Base-by-base conservation (phyloP, 2,888 invertebrate species). In the Eustalomyia histrio region DNA sequence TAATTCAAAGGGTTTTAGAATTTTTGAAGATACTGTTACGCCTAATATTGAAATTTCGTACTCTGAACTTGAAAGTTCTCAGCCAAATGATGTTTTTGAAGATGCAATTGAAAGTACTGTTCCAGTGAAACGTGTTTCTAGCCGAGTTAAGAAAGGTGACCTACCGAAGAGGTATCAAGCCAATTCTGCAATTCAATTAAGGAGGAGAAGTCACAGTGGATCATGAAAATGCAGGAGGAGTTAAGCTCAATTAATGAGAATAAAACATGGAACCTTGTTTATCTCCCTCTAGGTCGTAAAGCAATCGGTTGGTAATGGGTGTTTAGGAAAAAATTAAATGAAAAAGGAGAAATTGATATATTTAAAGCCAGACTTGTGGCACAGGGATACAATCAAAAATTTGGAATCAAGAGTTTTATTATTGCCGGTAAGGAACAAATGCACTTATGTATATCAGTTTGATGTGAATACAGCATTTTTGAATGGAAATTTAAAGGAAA, bases 131-230 rank as follows among this genome's bases (percentile, higher is more conserved):
- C 61, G 53, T n/a, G 39, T 53, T 8, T 60, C 64, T 33, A 57
- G 18, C 39, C 29, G 43, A 47, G 50, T 50, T 6, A 17, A 39
- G 18, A 57, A 29, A 57, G n/a, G n/a, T n/a, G n/a, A n/a, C n/a
- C n/a, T n/a, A n/a, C n/a, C n/a, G n/a, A n/a, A n/a, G n/a, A n/a
- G n/a, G 10, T 47, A 57, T 29, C n/a, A 29, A 9, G 39, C 63
- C 0, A 61, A 68, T 53, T 50, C 61, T 43, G 60, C 43, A 35
- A 14, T 76, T 29, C 18, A 69, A 76, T 69, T 69, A 69, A 69
- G 64, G 64, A 57, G 76, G 69, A 76, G 63, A 69, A 65, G 16
- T 52, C 47, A 24, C 21, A 72, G 12, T 67, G 61, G 61, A 53
- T 67, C 29, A 12, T 9, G 2, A 21, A 3, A 21, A 21, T 21